Conservation (phyloP, 1,140 invertebrate genomes). For the Apis florea region DNA sequence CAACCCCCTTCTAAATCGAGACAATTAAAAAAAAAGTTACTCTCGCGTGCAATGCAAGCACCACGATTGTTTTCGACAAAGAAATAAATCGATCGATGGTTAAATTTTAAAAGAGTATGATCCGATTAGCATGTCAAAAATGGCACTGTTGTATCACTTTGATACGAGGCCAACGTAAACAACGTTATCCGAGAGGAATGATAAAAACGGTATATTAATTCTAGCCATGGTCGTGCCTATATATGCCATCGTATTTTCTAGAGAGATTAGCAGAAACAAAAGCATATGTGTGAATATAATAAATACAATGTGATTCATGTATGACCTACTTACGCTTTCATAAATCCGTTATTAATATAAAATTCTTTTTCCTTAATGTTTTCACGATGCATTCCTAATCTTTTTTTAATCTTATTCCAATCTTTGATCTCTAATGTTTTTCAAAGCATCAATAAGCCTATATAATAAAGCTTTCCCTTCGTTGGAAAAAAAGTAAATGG, state of each 20-base stretch:
- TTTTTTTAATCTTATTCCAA: too few relatives aligned
- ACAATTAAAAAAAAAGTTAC: too few relatives aligned
- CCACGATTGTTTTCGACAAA: neutral
- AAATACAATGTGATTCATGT: neutral
- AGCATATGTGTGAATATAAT: too few relatives aligned
- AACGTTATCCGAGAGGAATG: neutral
- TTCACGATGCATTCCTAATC: too few relatives aligned
- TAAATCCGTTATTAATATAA: neutral
- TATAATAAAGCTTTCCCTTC: too few relatives aligned
- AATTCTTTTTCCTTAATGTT: neutral
- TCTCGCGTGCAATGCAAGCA: neutral
- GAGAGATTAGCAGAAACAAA: neutral
- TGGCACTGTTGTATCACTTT: too few relatives aligned
- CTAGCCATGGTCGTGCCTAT: neutral
- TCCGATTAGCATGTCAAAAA: neutral
- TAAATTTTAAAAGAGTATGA: neutral
- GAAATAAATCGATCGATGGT: neutral
- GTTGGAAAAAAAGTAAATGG: too few relatives aligned
- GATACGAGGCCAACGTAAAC: slow-evolving; percentile 3
- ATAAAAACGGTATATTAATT: slow-evolving; percentile 18
- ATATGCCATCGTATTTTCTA: neutral
- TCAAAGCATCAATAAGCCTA: too few relatives aligned
- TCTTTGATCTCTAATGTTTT: neutral
- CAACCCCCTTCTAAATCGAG: too few relatives aligned
- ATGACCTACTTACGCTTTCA: neutral